These are phyloP conservation scores for Catharus bicknelli DNA, from an alignment of 2,113 vertebrate species.

Conservation along the genomic window DNA sequence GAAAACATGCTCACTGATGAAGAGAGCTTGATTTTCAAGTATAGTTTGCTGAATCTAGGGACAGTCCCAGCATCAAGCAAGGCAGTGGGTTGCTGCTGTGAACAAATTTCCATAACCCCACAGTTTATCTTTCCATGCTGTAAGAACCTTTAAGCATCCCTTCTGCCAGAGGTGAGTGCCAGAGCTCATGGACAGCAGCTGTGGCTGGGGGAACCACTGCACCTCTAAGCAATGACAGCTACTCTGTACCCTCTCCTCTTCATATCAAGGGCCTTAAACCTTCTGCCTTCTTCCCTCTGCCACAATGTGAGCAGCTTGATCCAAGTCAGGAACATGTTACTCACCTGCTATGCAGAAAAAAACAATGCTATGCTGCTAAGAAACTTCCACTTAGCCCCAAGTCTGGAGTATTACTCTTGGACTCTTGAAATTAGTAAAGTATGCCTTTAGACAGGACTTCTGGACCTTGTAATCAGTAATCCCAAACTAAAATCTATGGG, in stretches of 20 bases:
- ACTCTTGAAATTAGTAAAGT: neutral
- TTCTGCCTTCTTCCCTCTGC: neutral
- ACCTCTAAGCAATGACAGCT: neutral
- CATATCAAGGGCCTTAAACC: neutral
- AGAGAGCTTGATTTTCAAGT: neutral
- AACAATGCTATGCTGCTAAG: neutral
- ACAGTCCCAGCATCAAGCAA: neutral
- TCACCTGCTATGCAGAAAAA: neutral
- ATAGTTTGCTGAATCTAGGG: neutral
- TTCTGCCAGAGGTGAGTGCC: neutral
- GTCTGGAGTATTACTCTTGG: neutral
- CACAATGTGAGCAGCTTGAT: neutral
- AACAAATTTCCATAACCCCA: neutral
- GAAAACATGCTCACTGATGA: neutral
- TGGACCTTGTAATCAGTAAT: neutral
- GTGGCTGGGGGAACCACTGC: neutral
- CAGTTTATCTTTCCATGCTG: rapidly evolving
- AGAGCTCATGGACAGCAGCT: neutral
- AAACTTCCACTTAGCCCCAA: neutral
- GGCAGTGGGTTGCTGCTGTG: neutral
- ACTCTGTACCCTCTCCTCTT: neutral
- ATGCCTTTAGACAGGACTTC: neutral
- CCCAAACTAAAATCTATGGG: neutral
- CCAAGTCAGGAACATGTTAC: neutral
- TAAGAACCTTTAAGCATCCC: neutral